Conservation (phyloP, 1,140 invertebrate genomes). For the Augochlora pura region DNA sequence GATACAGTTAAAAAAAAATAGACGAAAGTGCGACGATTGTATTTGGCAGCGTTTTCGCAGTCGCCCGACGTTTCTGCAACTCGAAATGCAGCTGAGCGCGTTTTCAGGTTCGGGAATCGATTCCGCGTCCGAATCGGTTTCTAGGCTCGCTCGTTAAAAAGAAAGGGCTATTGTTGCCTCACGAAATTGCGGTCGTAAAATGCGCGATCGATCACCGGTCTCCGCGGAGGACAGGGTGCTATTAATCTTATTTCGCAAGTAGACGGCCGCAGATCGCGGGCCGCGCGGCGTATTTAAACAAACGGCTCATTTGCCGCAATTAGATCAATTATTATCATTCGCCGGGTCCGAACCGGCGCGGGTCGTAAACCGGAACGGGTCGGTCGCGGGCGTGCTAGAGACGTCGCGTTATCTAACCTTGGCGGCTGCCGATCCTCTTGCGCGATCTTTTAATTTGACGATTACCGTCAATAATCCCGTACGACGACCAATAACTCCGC, state of each 20-base stretch:
- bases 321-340: slow-evolving; percentile 59
- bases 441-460: not conserved
- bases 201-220: slow-evolving; percentile 34
- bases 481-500: no score
- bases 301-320: slow-evolving; percentile 48
- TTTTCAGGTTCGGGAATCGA: not conserved
- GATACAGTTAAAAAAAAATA: no score
- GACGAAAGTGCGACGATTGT: no score
- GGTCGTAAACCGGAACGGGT: slow-evolving; percentile 12
- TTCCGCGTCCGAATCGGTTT: not conserved
- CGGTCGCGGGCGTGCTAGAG: not conserved
- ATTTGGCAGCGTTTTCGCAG: no score
- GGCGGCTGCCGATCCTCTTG: no score
- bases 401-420: not conserved
- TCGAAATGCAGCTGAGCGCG: no score
- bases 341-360: no score
- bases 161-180: slow-evolving; percentile 8
- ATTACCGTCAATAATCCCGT: not conserved
- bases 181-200: slow-evolving; percentile 23
- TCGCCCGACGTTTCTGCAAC: no score
- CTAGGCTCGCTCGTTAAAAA: slow-evolving; percentile 12
- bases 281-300: slow-evolving; percentile 23
- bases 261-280: slow-evolving; percentile 25
- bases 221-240: not conserved
- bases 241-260: slow-evolving; percentile 35